Conservation (phyloP, 2,888 invertebrate genomes). For the Agrotis exclamationis region DNA sequence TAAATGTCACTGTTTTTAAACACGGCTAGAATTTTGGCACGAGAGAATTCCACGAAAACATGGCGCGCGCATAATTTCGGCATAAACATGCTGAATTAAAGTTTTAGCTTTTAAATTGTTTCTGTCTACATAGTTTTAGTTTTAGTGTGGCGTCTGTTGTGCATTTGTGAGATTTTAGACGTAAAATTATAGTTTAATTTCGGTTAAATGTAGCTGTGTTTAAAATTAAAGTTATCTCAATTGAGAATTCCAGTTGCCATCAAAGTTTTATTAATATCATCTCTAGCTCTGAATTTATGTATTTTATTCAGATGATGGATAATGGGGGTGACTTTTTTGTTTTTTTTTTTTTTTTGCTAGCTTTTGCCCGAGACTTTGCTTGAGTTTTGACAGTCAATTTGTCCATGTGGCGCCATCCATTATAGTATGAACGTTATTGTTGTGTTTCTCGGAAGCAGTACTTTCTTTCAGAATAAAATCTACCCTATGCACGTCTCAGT, state of each 20-base stretch:
- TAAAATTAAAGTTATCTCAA: not conserved
- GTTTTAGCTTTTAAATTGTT: not conserved
- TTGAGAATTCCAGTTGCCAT: not conserved
- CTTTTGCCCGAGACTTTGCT: no score
- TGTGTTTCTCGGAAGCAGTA: no score
- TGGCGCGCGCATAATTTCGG: slow-evolving; percentile 3
- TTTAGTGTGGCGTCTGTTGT: not conserved
- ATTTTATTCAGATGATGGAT: no score
- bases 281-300: no score
- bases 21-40: slow-evolving; percentile 1
- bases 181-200: not conserved
- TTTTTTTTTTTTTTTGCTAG: no score
- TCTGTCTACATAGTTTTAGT: not conserved
- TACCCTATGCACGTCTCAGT: no score
- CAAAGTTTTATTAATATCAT: no score
- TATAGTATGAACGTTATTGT: no score
- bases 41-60: slow-evolving; percentile 15
- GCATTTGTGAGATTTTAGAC: not conserved
- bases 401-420: no score
- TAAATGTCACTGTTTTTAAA: slow-evolving; percentile 33
- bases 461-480: no score
- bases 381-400: no score
- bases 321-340: no score
- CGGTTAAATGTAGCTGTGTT: not conserved
- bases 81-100: slow-evolving; percentile 20